Evolutionary conservation across 2,888 invertebrate genomes (phyloP).

Genomic region (Cryptus armator): DNA sequence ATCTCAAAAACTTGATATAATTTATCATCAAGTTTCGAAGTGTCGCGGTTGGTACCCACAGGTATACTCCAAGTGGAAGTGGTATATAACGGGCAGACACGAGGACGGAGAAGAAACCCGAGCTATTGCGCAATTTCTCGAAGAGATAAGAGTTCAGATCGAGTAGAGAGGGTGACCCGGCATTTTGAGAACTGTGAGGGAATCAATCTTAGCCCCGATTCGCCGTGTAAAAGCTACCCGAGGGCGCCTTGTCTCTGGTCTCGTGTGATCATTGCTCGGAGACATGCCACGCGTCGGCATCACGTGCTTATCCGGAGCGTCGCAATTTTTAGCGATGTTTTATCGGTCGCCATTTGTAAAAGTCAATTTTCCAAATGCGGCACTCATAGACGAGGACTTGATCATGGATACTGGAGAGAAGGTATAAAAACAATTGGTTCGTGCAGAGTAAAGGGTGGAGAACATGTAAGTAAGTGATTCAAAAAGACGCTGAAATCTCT

Average conservation of each 20-base stretch:
- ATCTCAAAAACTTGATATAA: constrained; percentile 37
- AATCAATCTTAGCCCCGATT: constrained; percentile 66
- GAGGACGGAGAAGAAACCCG: constrained; percentile 4
- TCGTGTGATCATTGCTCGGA: constrained; percentile 60
- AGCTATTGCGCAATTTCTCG: constrained; percentile 47
- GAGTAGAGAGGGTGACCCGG: constrained; percentile 23
- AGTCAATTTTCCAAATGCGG: constrained; percentile 69
- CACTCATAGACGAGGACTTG: constrained; percentile 17
- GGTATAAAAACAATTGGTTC: constrained; percentile 9
- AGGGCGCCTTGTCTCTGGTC: constrained; percentile 54
- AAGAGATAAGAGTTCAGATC: constrained; percentile 42
- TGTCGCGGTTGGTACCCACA: neutral
- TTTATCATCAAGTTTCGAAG: constrained; percentile 30
- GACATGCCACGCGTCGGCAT: constrained; percentile 60
- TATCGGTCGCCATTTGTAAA: constrained; percentile 66
- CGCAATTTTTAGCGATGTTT: constrained; percentile 57
- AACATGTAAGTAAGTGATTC: no score
- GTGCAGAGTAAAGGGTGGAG: neutral
- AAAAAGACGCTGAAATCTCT: neutral
- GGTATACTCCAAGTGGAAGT: neutral
- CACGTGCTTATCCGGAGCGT: constrained; percentile 43
- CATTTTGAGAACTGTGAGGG: constrained; percentile 52
- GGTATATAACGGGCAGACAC: neutral
- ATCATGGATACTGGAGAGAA: constrained; percentile 25
- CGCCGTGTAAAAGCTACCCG: constrained; percentile 44